A percentile compares a stretch with the other conserved stretches of the same genome.
Evolutionary conservation across 2,888 invertebrate genomes (phyloP).

Genomic region (Melanophora roralis): DNA sequence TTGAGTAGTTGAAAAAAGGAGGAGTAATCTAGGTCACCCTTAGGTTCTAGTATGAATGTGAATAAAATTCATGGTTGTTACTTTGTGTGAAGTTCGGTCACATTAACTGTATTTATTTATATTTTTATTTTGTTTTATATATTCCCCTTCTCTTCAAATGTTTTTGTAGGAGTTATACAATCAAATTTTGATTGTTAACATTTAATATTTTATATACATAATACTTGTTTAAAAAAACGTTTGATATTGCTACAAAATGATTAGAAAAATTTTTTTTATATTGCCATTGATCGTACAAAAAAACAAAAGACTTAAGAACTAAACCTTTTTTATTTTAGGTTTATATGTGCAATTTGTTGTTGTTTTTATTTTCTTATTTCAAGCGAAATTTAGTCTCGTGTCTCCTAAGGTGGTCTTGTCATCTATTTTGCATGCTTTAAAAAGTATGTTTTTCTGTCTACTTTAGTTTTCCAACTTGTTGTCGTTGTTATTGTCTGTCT

Average conservation of each 20-base stretch:
- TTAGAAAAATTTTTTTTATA: no score
- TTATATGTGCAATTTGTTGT: background rate
- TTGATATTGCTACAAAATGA: no score
- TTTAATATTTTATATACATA: background rate
- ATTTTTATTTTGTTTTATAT: background rate
- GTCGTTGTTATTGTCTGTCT: conserved; percentile 13
- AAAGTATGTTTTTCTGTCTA: conserved; percentile 17
- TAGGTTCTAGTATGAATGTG: conserved; percentile 9
- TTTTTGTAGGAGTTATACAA: background rate
- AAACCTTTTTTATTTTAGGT: conserved; percentile 20
- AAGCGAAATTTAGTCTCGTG: conserved; percentile 51
- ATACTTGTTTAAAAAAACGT: background rate
- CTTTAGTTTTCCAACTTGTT: background rate
- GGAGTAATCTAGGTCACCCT: conserved; percentile 57
- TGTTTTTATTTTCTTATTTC: conserved; percentile 50
- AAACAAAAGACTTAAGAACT: conserved; percentile 41
- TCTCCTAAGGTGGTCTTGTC: conserved; percentile 57
- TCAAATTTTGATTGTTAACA: background rate
- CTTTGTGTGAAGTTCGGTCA: conserved; percentile 35
- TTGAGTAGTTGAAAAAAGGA: conserved; percentile 33
- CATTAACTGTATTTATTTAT: conserved; percentile 37
- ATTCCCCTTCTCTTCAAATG: background rate
- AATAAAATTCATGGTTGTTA: conserved; percentile 26
- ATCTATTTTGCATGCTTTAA: conserved; percentile 60
- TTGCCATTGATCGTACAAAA: no score